Evolutionary conservation across 2,797 vertebrate genomes (phyloP), one percentile per base, ranked within the genome.

Genomic region (Echiichthys vipera): DNA sequence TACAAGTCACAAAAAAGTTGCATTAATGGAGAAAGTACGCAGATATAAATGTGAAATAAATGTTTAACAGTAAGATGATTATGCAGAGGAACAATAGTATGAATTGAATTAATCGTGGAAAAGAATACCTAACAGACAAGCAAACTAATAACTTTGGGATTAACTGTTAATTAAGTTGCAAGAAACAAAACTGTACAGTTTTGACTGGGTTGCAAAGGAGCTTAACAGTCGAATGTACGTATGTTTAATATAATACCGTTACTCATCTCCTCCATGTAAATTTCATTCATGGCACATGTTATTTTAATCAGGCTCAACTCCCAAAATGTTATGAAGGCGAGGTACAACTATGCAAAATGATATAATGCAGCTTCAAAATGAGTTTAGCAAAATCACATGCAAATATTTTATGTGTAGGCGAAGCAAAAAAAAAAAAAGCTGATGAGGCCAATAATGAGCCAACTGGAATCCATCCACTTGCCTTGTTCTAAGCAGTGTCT

Each of bases 301-400:
- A 20, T n/a, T 24, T 24, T 15, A 46, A 46, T 50, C 47, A 18
- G 29, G 49, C 15, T 50, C 27, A 50, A 29, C 7, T 50, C 17
- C 29, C 25, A 30, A 29, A 0, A 24, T 50, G 25, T 50, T 30
- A 25, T 50, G 17, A 25, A 14, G 15, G 30, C 25, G 15, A 50
- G 27, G 49, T 9, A 29, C 49, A 50, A 50, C 29, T 17, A 1
- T 29, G 49, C 30, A 50, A 29, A 5, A 11, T 25, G 18, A 18
- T 18, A 30, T 11, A 50, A 30, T 11, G 9, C 10, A 50, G 17
- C 27, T 29, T 46, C 24, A 46, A 22, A 46, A 0, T n/a, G n/a
- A n/a, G n/a, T n/a, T n/a, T n/a, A n/a, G n/a, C 13, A 24, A 47
- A 14, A 25, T 24, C 1, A 0, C 0, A 47, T 47, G 34, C 1